phyloP scores from a whole-genome alignment of 30 jellyfish, hydroid and myxozoan species.

The Hydra vulgaris region DNA sequence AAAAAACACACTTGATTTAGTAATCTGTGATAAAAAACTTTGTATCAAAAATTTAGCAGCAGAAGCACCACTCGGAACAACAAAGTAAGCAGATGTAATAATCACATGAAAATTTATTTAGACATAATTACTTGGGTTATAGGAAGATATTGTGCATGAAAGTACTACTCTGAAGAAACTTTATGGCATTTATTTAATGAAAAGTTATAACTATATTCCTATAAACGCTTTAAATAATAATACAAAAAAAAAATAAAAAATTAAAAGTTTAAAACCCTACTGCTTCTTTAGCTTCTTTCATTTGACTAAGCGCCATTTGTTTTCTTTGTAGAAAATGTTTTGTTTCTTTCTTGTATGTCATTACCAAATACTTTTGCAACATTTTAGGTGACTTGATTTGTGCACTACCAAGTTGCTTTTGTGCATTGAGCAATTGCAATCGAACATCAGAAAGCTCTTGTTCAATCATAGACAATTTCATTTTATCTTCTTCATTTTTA shows the following conservation, averaged over 20 bases:
- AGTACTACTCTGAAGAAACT: no score
- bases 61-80: no score
- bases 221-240: no score
- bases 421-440: slow-evolving; percentile 66
- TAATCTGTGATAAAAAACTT: no score
- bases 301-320: slow-evolving; percentile 54
- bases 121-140: no score
- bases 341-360: slow-evolving; percentile 73
- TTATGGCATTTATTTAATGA: no score
- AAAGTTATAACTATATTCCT: no score
- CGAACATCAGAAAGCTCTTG: slow-evolving; percentile 73
- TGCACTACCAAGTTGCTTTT: slow-evolving; percentile 51
- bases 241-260: neutral
- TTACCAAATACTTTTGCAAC: slow-evolving; percentile 72
- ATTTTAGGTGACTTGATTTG: slow-evolving; percentile 47
- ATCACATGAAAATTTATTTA: no score
- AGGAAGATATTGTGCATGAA: no score
- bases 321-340: slow-evolving; percentile 50
- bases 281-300: slow-evolving; percentile 91
- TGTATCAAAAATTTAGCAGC: no score
- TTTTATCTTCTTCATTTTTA: slow-evolving; percentile 66
- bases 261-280: slow-evolving; percentile 31
- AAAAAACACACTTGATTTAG: no score
- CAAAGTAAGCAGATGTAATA: no score
- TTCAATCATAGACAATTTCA: slow-evolving; percentile 66